phyloP scores from a whole-genome alignment of 2,888 invertebrate genomes.

The Agonum fuliginosum region DNA sequence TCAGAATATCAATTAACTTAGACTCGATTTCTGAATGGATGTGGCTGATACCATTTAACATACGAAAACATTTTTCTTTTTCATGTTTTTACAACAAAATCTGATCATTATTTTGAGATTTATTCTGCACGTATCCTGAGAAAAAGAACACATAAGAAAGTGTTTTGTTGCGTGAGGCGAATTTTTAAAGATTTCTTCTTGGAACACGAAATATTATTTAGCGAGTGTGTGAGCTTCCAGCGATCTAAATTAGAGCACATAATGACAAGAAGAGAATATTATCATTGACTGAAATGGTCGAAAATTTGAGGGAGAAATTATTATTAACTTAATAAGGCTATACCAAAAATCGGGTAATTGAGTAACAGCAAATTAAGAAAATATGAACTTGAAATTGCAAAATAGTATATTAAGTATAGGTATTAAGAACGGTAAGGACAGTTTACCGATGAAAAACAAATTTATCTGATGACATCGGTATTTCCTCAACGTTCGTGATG shows the following conservation, averaged over 20 bases:
- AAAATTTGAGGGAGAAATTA: constrained; percentile 1
- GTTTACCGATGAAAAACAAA: no score
- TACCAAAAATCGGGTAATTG: no score
- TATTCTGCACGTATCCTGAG: constrained; percentile 44
- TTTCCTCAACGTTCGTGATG: no score
- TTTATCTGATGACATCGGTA: no score
- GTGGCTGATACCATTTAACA: constrained; percentile 39
- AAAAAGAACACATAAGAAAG: constrained; percentile 47
- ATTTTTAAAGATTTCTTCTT: constrained; percentile 55
- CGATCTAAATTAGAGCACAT: constrained; percentile 35
- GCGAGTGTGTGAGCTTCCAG: constrained; percentile 22
- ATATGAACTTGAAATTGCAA: no score
- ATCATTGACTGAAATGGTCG: neutral
- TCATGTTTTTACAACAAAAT: constrained; percentile 37
- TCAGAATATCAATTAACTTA: constrained; percentile 31
- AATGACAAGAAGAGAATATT: constrained; percentile 9
- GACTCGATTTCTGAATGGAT: constrained; percentile 31
- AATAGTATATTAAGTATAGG: no score
- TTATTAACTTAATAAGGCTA: no score
- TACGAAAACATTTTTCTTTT: constrained; percentile 48
- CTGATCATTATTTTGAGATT: constrained; percentile 56
- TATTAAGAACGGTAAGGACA: no score
- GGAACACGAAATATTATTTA: constrained; percentile 42
- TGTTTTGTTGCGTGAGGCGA: constrained; percentile 50
- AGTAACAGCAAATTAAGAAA: neutral